Evolutionary conservation across 1,140 invertebrate species (phyloP), one percentile per base, ranked within the genome.

Genomic region (Drosophila kanapiae): DNA sequence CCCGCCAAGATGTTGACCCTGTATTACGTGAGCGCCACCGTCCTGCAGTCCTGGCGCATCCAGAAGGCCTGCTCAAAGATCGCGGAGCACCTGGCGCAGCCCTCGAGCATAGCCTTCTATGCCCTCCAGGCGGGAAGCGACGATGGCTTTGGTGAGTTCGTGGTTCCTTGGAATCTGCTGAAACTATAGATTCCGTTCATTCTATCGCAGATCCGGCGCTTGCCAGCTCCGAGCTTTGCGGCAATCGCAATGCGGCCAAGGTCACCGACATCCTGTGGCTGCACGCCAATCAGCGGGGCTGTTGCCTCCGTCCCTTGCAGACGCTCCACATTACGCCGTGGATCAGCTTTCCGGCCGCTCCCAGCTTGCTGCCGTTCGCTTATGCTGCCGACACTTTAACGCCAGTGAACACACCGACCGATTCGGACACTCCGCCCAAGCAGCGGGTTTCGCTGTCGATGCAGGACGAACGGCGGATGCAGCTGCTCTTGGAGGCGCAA

Each of bases 11-110:
- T 92, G 91, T 75, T 96, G 57, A 96, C 95, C 29, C 78, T 96
- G 35, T 95, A 95, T 92, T 96, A 96, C 85, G 94, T 95, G 94
- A 94, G 95, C 84, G 94, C 95, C 35, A 96, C 95, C 13, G 94
- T 95, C 90, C 76, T 96, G 62, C 95, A 96, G 84, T 94, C 95
- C 74, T 95, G 95, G 94, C 93, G 95, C 64, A 92, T 96, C 16
- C 94, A 93, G 58, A 93, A 93, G n/a, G 91, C 95, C 6, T 92
- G 88, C 51, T 78, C 80, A 31, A 92, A 92, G 59, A 92, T 93
- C 68, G 74, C 81, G 47, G 94, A 94, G 72, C 82, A 91, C 82
- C 92, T 94, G 77, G 93, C 93, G 23, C 91, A 91, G 29, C 93
- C 93, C 42, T 63, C 88, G n/a, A 86, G 81, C 57, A 75, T 92